Evolutionary conservation across 2,888 invertebrate species (phyloP), one percentile per base, ranked within the genome.

Genomic region (Willowsia nigromaculata): DNA sequence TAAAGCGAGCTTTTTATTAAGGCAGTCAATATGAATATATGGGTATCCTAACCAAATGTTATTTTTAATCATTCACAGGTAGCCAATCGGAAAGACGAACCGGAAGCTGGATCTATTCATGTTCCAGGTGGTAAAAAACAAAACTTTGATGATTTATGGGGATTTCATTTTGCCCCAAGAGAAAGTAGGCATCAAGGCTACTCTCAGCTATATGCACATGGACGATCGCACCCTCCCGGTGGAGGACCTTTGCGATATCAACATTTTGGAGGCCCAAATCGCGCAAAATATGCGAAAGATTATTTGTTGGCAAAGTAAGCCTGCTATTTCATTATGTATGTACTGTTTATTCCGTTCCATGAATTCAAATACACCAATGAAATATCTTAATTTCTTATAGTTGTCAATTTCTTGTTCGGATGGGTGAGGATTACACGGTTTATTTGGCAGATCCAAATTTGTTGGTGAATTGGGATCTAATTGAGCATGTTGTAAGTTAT

Each of bases 361-460:
- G 3, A 40, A 5, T 18, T 18, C 22, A 13, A 37, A 43, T 43
- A 22, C n/a, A n/a, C n/a, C n/a, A 25, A 80, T 37, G 25, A 50
- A 37, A 15, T 33, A 56, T 25, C 15, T 22, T 71, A n/a, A n/a
- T 43, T 25, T 43, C 53, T 85, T 90, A 33, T 40, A 97, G 98
- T 94, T 99, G 98, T 94, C 99, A 99, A 94, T 99, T 99, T 95
- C 96, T 99, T 93, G 98, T 99, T 91, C 96, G 96, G 93, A 95
- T 96, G 92, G 95, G 95, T 93, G 96, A 96, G 81, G 97, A 98
- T 94, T 98, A 97, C 94, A 95, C 95, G 92, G 95, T 96, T 25
- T 96, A 97, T 94, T 94, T 96, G 93, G 95, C 95, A 92, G 97
- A 98, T 94, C 98, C 98, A 43, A 99, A 99, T 94, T 95, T 96